A percentile compares a stretch with the other conserved stretches of the same genome.
Conservation (phyloP, 2,888 invertebrate genomes). For the Cancer borealis region DNA sequence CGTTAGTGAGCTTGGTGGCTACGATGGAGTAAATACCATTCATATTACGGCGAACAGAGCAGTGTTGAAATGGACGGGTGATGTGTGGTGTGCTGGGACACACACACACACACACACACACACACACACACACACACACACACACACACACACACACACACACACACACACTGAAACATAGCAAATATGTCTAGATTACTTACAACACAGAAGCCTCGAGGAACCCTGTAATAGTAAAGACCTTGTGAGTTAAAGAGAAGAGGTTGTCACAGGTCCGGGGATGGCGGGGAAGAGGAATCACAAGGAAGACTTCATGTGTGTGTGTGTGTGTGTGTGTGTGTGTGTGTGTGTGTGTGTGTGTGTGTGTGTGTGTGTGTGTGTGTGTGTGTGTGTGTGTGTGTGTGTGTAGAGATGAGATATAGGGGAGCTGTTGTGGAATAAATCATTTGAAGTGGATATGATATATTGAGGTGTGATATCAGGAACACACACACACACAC, state of each 20-base stretch:
- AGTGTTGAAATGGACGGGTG: not conserved
- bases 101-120: too few relatives aligned
- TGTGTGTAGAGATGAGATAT: not conserved
- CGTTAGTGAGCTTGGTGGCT: not conserved
- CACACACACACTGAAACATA: not conserved
- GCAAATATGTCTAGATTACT: slow-evolving; percentile 4
- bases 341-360: slow-evolving; percentile 34
- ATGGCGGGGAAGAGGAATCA: not conserved
- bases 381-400: not conserved
- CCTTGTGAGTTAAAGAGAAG: not conserved
- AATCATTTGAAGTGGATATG: not conserved
- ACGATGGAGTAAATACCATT: not conserved
- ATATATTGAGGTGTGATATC: not conserved
- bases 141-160: not conserved
- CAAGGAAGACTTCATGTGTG: not conserved
- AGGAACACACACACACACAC: too few relatives aligned
- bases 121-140: too few relatives aligned
- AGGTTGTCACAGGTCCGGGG: not conserved
- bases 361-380: slow-evolving; percentile 38
- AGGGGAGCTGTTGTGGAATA: not conserved
- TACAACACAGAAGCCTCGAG: slow-evolving; percentile 61
- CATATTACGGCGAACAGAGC: not conserved
- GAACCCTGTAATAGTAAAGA: slow-evolving; percentile 46
- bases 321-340: slow-evolving; percentile 28
- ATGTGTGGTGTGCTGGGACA: not conserved